Evolutionary conservation across 2,113 vertebrate species (phyloP).

Genomic region (Ariopsis seemanni): DNA sequence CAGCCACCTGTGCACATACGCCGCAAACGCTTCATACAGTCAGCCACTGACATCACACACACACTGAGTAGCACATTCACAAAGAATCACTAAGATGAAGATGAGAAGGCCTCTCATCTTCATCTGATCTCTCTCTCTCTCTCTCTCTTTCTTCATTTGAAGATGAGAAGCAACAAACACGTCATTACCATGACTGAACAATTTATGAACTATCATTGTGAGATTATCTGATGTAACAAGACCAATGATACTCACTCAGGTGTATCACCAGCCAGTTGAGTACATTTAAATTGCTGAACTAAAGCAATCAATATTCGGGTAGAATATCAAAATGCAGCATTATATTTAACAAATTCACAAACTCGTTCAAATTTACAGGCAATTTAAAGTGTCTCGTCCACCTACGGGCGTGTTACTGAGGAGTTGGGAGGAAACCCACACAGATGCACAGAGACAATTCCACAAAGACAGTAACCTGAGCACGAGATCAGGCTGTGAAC

Average conservation of each 20-base stretch:
- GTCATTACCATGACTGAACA: not conserved
- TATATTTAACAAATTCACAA: not conserved
- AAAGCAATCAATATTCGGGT: not conserved
- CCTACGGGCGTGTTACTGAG: not conserved
- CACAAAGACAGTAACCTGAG: not conserved
- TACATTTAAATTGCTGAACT: not conserved
- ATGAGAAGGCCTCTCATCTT: too few relatives aligned
- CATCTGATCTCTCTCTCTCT: too few relatives aligned
- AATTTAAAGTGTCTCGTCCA: not conserved
- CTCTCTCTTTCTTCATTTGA: too few relatives aligned
- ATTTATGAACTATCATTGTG: not conserved
- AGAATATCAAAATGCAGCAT: not conserved
- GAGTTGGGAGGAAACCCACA: not conserved
- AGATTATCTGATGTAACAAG: not conserved
- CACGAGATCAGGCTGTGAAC: not conserved
- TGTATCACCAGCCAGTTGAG: not conserved
- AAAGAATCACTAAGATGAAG: not conserved
- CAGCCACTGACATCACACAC: conserved; percentile 26
- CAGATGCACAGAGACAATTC: not conserved
- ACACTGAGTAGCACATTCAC: not conserved
- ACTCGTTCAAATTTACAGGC: not conserved
- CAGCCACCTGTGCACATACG: conserved; percentile 50
- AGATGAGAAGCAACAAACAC: not conserved
- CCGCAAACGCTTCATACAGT: conserved; percentile 37
- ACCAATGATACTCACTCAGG: not conserved